Conservation (phyloP, 2,888 invertebrate species). For the Sphaerophoria taeniata region DNA sequence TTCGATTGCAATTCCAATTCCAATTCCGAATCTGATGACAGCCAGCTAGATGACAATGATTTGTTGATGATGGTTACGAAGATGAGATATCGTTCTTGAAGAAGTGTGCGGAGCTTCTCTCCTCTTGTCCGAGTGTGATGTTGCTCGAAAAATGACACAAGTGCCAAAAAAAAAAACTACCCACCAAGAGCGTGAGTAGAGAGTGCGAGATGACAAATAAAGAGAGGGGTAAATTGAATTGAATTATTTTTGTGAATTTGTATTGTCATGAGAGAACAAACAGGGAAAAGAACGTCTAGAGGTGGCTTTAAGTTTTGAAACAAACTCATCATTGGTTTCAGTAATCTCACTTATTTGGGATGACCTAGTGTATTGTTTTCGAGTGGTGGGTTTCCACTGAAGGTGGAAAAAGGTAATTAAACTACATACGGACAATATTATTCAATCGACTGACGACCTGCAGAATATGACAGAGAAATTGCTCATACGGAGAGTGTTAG, state of each 20-base stretch:
- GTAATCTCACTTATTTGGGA: neutral
- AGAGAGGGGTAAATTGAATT: slow-evolving; percentile 17
- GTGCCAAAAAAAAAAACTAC: slow-evolving; percentile 24
- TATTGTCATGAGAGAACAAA: slow-evolving; percentile 33
- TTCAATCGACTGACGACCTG: slow-evolving; percentile 57
- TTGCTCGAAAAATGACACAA: slow-evolving; percentile 58
- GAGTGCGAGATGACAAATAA: neutral
- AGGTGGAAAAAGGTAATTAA: slow-evolving; percentile 62
- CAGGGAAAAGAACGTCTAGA: slow-evolving; percentile 10
- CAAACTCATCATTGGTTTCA: too few species aligned
- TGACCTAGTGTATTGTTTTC: slow-evolving; percentile 35
- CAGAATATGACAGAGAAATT: slow-evolving; percentile 57
- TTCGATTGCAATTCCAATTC: slow-evolving; percentile 2
- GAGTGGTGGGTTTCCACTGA: slow-evolving; percentile 9
- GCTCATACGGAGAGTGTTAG: slow-evolving; percentile 42
- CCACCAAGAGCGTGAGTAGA: slow-evolving; percentile 32
- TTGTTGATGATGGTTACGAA: slow-evolving; percentile 63
- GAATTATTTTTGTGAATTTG: too few species aligned
- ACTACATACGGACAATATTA: slow-evolving; percentile 45
- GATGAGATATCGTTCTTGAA: slow-evolving; percentile 56
- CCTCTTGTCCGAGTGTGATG: slow-evolving; percentile 44
- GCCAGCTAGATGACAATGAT: slow-evolving; percentile 63
- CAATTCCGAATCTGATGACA: slow-evolving; percentile 9
- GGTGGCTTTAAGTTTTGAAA: too few species aligned
- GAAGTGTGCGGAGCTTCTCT: slow-evolving; percentile 4